Conservation (phyloP, 2,797 vertebrate species). For the Lutjanus argentimaculatus region DNA sequence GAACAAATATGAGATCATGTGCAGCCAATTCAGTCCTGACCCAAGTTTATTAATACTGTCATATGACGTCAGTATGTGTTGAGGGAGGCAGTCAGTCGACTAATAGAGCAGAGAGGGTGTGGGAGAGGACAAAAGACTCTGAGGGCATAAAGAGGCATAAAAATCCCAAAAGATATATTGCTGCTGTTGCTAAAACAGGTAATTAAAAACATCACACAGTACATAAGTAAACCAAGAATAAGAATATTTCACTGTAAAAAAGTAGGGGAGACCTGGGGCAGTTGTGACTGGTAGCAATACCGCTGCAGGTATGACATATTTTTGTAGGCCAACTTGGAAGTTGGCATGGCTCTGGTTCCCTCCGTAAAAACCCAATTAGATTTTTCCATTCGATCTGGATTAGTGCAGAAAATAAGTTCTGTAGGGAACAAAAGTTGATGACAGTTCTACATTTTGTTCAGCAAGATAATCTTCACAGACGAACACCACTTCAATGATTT, state of each 20-base stretch:
- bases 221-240: no score
- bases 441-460: no score
- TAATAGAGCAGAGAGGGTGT: neutral
- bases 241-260: neutral
- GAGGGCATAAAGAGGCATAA: neutral
- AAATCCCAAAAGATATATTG: no score
- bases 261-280: neutral
- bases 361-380: no score
- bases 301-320: no score
- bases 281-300: neutral
- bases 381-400: no score
- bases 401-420: no score
- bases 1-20: conserved; percentile 20
- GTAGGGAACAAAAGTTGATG: no score
- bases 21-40: conserved; percentile 6
- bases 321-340: no score
- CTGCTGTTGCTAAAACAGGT: neutral
- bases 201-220: neutral
- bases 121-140: neutral
- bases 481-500: no score
- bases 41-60: conserved; percentile 19
- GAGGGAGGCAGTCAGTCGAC: neutral
- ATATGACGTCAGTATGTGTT: conserved; percentile 52
- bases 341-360: no score
- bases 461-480: no score